Conservation (phyloP, 2,113 vertebrate genomes). For the rabbit (Oryctolagus cuniculus) region DNA sequence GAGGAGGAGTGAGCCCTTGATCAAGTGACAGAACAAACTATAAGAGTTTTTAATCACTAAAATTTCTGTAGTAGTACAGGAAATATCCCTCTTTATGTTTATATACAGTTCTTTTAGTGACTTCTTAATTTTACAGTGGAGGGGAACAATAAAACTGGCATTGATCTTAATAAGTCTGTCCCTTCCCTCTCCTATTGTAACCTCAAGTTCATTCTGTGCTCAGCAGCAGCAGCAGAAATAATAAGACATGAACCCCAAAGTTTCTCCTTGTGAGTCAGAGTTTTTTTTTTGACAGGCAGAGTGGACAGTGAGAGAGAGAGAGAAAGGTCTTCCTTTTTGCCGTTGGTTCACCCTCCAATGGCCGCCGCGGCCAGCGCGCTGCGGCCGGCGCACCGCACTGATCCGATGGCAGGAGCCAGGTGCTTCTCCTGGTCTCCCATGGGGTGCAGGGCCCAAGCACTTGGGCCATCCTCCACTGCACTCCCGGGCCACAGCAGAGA, state of each 20-base stretch:
- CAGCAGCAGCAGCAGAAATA: constrained; percentile 36
- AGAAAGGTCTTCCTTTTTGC: no score
- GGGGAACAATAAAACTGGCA: constrained; percentile 2
- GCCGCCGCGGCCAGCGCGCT: no score
- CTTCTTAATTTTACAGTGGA: constrained; percentile 59
- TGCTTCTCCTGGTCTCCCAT: no score
- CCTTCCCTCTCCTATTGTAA: not conserved
- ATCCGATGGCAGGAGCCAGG: no score
- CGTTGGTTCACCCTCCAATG: no score
- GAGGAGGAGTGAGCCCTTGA: not conserved
- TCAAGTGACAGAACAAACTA: constrained; percentile 61
- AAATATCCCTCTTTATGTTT: constrained; percentile 35
- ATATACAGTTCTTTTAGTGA: constrained; percentile 54
- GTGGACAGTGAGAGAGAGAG: no score
- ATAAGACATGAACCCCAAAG: constrained; percentile 26
- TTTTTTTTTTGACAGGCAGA: no score
- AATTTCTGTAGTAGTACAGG: constrained; percentile 36
- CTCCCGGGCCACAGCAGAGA: no score
- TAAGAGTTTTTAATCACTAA: constrained; percentile 53
- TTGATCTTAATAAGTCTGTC: constrained; percentile 27
- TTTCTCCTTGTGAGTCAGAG: constrained; percentile 38
- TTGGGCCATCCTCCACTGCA: no score
- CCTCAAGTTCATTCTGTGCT: not conserved
- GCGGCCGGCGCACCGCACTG: no score
- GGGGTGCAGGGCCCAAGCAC: no score